phyloP scores from a whole-genome alignment of 2,797 vertebrate genomes.

The Thamnophis elegans region DNA sequence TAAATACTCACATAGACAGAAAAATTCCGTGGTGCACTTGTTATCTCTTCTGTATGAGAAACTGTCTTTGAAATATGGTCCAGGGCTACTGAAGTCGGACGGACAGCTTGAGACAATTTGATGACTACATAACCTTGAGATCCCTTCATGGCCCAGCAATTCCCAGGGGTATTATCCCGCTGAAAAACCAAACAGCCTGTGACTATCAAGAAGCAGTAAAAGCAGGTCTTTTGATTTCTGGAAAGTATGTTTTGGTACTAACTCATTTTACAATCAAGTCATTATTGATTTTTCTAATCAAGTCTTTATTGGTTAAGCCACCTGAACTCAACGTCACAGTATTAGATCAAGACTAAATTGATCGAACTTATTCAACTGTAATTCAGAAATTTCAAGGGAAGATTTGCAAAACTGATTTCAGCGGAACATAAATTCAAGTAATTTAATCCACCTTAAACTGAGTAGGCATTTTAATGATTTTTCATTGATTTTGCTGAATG shows the following conservation, averaged over 20 bases:
- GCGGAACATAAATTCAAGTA: neutral
- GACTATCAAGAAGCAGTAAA: neutral
- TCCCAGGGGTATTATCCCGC: slow-evolving; percentile 62
- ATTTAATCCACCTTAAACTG: neutral
- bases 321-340: neutral
- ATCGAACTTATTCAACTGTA: neutral
- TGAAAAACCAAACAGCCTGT: slow-evolving; percentile 40
- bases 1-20: slow-evolving; percentile 59
- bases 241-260: neutral
- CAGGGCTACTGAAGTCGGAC: slow-evolving; percentile 60
- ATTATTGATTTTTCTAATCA: neutral
- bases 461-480: neutral
- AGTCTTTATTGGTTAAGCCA: too few species aligned
- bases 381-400: neutral
- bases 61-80: slow-evolving; percentile 64
- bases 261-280: neutral
- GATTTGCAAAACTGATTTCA: neutral
- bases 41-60: slow-evolving; percentile 56
- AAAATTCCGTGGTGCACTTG: slow-evolving; percentile 59
- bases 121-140: slow-evolving; percentile 60
- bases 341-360: neutral
- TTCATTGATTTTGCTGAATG: neutral
- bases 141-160: slow-evolving; percentile 61
- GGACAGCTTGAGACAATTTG: slow-evolving; percentile 56
- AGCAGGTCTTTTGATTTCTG: neutral